phyloP scores from a whole-genome alignment of 1,140 invertebrate genomes.

The Muscidifurax raptorellus region DNA sequence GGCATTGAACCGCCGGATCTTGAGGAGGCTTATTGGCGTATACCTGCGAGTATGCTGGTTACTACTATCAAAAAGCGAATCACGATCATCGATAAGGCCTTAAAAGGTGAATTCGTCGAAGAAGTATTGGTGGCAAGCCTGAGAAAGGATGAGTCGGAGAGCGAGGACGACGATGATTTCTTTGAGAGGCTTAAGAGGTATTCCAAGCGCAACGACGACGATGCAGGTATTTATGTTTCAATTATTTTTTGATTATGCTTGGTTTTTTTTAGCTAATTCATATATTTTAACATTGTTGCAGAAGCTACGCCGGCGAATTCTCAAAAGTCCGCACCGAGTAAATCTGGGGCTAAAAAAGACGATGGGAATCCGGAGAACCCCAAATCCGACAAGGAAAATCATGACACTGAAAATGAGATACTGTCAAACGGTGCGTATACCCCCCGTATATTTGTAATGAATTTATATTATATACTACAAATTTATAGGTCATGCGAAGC shows the following conservation, averaged over 20 bases:
- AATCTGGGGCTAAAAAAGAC: background rate
- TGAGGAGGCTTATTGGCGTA: constrained; percentile 80
- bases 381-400: constrained; percentile 24
- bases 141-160: constrained; percentile 49
- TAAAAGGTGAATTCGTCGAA: constrained; percentile 69
- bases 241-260: background rate
- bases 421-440: constrained; percentile 14
- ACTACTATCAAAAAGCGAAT: constrained; percentile 72
- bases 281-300: background rate
- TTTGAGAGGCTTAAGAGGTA: constrained; percentile 63
- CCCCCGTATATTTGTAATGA: too few relatives aligned
- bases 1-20: constrained; percentile 79
- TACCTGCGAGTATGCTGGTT: constrained; percentile 75
- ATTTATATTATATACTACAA: background rate
- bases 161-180: constrained; percentile 58
- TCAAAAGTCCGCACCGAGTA: background rate
- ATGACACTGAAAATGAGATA: constrained; percentile 2
- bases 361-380: background rate
- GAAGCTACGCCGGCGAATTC: background rate
- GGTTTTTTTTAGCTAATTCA: background rate
- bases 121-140: constrained; percentile 49
- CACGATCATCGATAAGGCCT: constrained; percentile 69
- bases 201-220: constrained; percentile 42
- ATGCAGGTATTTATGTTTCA: constrained; percentile 10
- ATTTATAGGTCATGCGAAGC: background rate